A percentile compares a stretch with the other conserved stretches of the same genome.
Conservation (phyloP, 2,113 vertebrate genomes). For the Andinoacara biseriatus region DNA sequence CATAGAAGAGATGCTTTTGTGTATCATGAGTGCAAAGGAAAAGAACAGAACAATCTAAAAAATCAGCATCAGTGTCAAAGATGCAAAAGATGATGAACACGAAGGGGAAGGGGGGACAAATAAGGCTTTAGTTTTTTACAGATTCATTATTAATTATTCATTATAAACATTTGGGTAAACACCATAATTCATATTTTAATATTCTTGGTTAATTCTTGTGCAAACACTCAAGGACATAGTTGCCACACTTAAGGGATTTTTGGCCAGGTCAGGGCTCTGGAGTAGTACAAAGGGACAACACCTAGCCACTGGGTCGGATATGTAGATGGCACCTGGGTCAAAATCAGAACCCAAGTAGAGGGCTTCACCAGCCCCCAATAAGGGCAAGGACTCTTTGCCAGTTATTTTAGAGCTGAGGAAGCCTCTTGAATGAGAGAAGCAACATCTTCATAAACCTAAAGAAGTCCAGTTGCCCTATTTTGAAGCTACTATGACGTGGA, state of each 20-base stretch:
- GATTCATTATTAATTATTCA: background rate
- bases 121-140: background rate
- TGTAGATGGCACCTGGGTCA: background rate
- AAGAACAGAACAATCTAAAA: background rate
- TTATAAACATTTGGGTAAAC: no score
- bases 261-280: background rate
- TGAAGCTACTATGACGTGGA: background rate
- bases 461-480: background rate
- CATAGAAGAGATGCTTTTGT: background rate
- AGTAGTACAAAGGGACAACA: background rate
- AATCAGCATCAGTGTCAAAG: background rate
- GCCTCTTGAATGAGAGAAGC: background rate
- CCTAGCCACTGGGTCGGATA: background rate
- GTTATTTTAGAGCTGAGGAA: background rate
- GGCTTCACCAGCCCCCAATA: no score
- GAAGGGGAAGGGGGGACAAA: background rate
- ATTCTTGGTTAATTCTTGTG: no score
- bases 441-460: background rate
- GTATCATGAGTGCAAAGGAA: accelerated
- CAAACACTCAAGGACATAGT: no score
- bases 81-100: background rate
- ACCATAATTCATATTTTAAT: no score
- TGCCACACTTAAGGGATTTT: no score
- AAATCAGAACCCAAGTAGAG: background rate
- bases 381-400: no score